Evolutionary conservation across 2,113 vertebrate genomes (phyloP).

Genomic region (Ailurus styani): DNA sequence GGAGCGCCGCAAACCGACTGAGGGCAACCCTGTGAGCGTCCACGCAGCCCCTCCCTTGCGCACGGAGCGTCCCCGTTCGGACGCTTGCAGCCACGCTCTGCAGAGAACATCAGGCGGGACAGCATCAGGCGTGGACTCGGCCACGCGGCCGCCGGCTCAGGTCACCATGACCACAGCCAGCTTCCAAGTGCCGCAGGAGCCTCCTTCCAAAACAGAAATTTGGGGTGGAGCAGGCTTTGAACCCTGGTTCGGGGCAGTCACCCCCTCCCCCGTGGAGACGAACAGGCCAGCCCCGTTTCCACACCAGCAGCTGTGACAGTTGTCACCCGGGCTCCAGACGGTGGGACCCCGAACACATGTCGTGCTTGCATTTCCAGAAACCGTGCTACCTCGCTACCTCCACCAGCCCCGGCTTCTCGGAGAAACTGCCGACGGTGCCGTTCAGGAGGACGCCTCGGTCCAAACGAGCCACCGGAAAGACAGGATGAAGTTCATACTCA

Average conservation of each 20-base stretch:
- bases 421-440: background rate
- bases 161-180: background rate
- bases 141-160: rapidly evolving
- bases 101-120: rapidly evolving
- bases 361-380: background rate
- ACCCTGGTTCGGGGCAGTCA: rapidly evolving
- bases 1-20: rapidly evolving
- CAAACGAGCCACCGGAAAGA: background rate
- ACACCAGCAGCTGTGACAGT: rapidly evolving
- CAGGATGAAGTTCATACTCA: rapidly evolving
- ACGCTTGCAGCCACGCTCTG: rapidly evolving
- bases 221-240: rapidly evolving
- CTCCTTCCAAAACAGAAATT: background rate
- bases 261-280: background rate
- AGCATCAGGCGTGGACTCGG: rapidly evolving
- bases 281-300: too few species aligned
- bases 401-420: background rate
- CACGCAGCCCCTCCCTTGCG: background rate
- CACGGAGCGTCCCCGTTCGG: rapidly evolving
- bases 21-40: rapidly evolving
- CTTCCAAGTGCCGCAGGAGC: rapidly evolving
- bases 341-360: rapidly evolving
- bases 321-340: background rate
- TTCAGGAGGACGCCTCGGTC: background rate
- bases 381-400: rapidly evolving